phyloP scores from a whole-genome alignment of 2,888 invertebrate species.

The Augochlorella aurata region DNA sequence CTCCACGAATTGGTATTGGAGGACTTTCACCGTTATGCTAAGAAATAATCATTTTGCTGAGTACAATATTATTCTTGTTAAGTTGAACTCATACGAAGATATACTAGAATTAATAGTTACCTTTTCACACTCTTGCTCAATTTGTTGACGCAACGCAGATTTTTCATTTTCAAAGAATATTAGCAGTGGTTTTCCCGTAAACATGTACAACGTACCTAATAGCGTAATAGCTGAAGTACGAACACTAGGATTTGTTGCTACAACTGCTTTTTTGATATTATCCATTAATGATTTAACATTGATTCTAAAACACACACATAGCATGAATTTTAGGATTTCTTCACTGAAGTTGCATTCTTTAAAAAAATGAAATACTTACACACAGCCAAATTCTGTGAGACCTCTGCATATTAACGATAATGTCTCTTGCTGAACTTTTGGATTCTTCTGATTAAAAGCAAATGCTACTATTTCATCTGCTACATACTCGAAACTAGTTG shows the following conservation, averaged over 20 bases:
- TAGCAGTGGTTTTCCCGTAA: conserved; percentile 89
- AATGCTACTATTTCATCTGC: conserved; percentile 88
- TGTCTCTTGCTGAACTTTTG: conserved; percentile 94
- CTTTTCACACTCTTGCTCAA: conserved; percentile 93
- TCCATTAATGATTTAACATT: conserved; percentile 90
- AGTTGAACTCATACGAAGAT: background rate
- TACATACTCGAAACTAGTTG: conserved; percentile 89
- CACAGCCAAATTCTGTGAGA: conserved; percentile 93
- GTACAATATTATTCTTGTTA: background rate
- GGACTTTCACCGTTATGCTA: conserved; percentile 72
- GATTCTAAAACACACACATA: conserved; percentile 80
- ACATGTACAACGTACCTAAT: conserved; percentile 90
- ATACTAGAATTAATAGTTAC: conserved; percentile 74
- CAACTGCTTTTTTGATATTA: conserved; percentile 91
- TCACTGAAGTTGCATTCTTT: background rate
- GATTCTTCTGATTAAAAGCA: conserved; percentile 93
- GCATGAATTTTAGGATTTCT: conserved; percentile 20
- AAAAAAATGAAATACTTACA: conserved; percentile 83
- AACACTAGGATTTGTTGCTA: conserved; percentile 93
- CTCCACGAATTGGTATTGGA: conserved; percentile 72
- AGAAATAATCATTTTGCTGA: conserved; percentile 10
- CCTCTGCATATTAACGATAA: conserved; percentile 91
- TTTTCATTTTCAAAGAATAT: conserved; percentile 94
- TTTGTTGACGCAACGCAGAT: conserved; percentile 90
- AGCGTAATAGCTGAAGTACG: conserved; percentile 89